phyloP scores from a whole-genome alignment of 2,113 vertebrate species.

The Prionailurus bengalensis region DNA sequence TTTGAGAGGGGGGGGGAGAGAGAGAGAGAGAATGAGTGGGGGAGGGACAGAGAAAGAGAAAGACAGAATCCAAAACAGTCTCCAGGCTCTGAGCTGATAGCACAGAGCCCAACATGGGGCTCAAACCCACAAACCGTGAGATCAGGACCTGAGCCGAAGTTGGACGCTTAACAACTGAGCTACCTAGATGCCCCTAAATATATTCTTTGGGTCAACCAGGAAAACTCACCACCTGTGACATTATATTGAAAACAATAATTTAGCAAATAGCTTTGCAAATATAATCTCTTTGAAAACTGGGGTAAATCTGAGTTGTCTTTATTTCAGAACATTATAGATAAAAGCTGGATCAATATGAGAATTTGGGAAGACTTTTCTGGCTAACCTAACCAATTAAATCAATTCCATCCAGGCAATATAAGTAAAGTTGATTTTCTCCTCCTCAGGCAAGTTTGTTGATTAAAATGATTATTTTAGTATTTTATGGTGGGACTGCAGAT shows the following conservation, averaged over 20 bases:
- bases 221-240: not conserved
- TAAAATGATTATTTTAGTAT: conserved; percentile 37
- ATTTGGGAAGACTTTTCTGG: not conserved
- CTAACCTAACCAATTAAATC: not conserved
- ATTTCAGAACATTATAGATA: conserved; percentile 18
- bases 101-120: no score
- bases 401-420: not conserved
- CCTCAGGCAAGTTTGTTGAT: not conserved
- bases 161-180: no score
- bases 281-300: not conserved
- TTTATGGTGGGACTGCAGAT: not conserved
- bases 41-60: no score
- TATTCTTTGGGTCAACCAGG: not conserved
- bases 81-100: no score
- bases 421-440: not conserved
- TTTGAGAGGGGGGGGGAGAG: no score
- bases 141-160: no score
- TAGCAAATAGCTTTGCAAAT: not conserved
- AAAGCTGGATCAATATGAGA: not conserved
- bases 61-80: no score
- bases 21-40: no score
- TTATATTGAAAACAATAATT: not conserved
- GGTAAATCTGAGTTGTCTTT: not conserved
- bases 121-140: no score
- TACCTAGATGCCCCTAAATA: not conserved